These are phyloP conservation scores for Cordilura impudica DNA, from an alignment of 2,888 invertebrate species.

Conservation along the genomic window DNA sequence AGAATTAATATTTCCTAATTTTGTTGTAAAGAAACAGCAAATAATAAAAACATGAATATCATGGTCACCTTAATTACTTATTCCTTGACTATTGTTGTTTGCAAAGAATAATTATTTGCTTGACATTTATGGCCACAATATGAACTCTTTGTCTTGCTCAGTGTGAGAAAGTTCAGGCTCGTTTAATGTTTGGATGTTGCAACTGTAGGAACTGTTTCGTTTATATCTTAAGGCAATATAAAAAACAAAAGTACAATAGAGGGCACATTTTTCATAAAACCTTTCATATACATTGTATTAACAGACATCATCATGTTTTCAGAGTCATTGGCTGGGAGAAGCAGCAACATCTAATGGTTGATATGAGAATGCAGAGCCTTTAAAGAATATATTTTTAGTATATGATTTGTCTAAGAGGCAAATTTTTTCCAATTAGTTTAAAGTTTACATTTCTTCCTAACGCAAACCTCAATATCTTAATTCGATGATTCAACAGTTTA, in stretches of 20 bases:
- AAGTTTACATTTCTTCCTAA: no score
- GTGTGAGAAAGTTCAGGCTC: constrained; percentile 24
- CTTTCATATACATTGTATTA: no score
- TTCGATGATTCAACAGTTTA: no score
- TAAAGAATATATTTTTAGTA: not conserved
- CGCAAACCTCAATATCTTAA: no score
- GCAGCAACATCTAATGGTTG: not conserved
- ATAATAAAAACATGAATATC: no score
- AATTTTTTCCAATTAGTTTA: no score
- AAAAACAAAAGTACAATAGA: not conserved
- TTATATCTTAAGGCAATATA: not conserved
- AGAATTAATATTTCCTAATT: no score
- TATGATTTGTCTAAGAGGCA: no score
- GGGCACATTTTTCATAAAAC: not conserved
- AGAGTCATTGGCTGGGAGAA: not conserved
- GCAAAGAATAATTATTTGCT: no score
- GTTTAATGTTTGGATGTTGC: constrained; percentile 25
- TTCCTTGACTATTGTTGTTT: no score
- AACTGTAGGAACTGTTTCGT: not conserved
- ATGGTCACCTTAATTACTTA: no score
- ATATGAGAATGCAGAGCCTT: not conserved
- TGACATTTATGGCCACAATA: not conserved
- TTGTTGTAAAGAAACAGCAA: no score
- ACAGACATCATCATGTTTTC: not conserved
- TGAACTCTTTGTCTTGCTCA: not conserved